These are phyloP conservation scores for Tamandua tetradactyla DNA, from an alignment of 2,797 vertebrate species.

Conservation along the genomic window DNA sequence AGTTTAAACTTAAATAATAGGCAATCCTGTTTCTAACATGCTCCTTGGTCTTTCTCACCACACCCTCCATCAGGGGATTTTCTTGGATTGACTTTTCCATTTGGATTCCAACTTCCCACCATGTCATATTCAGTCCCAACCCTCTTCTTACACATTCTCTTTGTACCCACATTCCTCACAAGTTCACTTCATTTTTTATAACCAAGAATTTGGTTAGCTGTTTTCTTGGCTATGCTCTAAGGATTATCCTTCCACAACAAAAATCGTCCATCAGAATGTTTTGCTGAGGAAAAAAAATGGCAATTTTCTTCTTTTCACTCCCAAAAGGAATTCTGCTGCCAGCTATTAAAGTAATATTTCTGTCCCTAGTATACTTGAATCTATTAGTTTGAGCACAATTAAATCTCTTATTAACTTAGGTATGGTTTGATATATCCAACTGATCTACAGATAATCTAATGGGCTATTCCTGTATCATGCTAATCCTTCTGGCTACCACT, in stretches of 20 bases:
- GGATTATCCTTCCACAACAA: conserved; percentile 4
- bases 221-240: conserved; percentile 11
- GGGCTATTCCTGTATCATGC: background rate
- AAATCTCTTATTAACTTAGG: background rate
- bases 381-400: background rate
- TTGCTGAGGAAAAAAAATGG: background rate
- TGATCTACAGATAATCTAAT: background rate
- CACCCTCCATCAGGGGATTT: background rate
- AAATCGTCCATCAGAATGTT: conserved; percentile 39
- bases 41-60: background rate
- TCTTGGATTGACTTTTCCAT: background rate
- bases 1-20: background rate
- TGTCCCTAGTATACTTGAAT: background rate
- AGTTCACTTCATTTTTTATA: background rate
- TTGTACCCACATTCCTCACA: background rate
- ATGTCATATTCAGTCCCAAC: background rate
- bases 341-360: conserved; percentile 25
- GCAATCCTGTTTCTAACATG: background rate
- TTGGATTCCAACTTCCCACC: background rate
- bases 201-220: conserved; percentile 1
- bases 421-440: background rate
- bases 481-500: background rate
- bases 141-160: background rate
- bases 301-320: background rate
- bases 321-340: conserved; percentile 45